Base-by-base conservation (phyloP, 2,888 invertebrate genomes). In the Aleiodes testaceus region DNA sequence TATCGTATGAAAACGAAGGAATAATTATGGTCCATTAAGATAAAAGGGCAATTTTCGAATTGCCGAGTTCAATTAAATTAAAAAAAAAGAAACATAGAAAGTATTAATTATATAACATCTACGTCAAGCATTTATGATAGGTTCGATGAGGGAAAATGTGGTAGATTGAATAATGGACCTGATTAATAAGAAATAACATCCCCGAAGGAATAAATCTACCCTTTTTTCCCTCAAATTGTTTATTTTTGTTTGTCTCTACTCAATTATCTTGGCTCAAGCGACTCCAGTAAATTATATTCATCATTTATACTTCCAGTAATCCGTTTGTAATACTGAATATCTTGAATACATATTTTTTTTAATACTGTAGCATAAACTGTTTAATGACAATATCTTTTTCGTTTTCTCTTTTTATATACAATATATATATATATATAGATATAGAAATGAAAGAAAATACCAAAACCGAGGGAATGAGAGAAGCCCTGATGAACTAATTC, bases 11-110 rank as follows among this genome's bases (percentile, higher is more conserved):
- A 36, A 36, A 36, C 36, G 3, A 3, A 26, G 26, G 26, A 36
- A 36, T 5, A 36, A 36, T 36, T 36, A 59, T 42, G 16, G 42
- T 59, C 42, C 14, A 16, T n/a, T n/a, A 53, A 16, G 59, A 59
- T 16, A 42, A 36, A 26, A 59, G 59, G 16, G 59, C 59, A 59
- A 59, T 59, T 59, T 26, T 12, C 14, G 2, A 36, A 53, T 53
- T 59, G 36, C 36, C 16, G 36, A 59, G 36, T 59, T 59, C 59
- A 59, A 59, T 59, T 59, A 59, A 59, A 42, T 59, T 36, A 14
- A 59, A 36, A 42, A 26, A 26, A 26, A 26, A 26, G 5, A 26
- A 59, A 14, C 16, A 59, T 59, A 59, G 59, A 59, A 59, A 59
- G 59, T 59, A 59, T 42, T 59, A 59, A 36, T 59, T 18, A 18